Evolutionary conservation across 2,797 vertebrate genomes (phyloP), one percentile per base, ranked within the genome.

Genomic region (Tokudaia muenninki): DNA sequence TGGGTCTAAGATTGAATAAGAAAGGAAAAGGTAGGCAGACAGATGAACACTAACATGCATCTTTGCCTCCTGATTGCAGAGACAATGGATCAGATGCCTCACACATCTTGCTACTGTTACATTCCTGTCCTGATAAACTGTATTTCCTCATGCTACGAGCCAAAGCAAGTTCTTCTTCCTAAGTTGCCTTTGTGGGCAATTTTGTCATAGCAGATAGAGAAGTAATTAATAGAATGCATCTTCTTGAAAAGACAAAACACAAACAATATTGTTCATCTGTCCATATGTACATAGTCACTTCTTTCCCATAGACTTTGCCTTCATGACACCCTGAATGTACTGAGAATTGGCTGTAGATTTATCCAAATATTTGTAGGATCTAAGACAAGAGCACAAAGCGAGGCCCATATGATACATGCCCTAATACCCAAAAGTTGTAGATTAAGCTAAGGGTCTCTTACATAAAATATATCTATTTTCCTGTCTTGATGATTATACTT

Each of bases 401-500:
- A 96, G 34, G 21, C 37, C 22, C 6, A 13, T 74, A 44, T 67
- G 75, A 84, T 47, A 57, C 31, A 91, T 26, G n/a, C 80, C 11
- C n/a, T 90, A 61, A 52, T 96, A 92, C 65, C 72, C 77, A 41
- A 74, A 80, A 70, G 65, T 79, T 86, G 55, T 91, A 92, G 95
- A 81, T 95, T 90, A 95, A 91, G 26, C 41, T 90, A 92, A 90
- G 0, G 1, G 65, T 91, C 52, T 75, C 47, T 78, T 82, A 89
- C 2, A 47, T 90, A 34, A 86, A 94, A 80, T 90, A 81, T 1
- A 4, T 87, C 82, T 95, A 47, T 80, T 37, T 44, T 41, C 41
- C 59, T 74, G 77, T 89, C 37, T 41, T 80, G 82, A 91, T 26
- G 86, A 91, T 93, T 96, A 83, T 41, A 95, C 41, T 41, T 97